These are phyloP conservation scores for Drosophila merina DNA, from an alignment of 2,888 invertebrate genomes.

Conservation along the genomic window DNA sequence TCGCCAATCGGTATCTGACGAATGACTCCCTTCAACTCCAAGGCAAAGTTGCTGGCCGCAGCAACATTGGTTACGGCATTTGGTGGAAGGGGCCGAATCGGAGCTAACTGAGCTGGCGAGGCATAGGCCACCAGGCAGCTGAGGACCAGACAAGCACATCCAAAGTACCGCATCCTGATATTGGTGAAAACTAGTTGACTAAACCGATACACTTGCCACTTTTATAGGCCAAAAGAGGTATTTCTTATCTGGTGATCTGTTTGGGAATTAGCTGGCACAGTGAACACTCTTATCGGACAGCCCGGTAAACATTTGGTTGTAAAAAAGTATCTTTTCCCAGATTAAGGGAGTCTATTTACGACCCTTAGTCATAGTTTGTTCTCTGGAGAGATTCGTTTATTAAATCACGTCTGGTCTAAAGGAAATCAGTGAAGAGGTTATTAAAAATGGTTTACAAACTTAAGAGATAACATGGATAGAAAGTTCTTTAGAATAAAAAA, in stretches of 20 bases:
- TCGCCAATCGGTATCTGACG: constrained; percentile 60
- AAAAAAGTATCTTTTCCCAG: constrained; percentile 46
- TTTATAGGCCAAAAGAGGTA: constrained; percentile 18
- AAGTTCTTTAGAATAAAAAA: constrained; percentile 2
- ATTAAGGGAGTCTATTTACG: constrained; percentile 59
- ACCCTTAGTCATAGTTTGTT: constrained; percentile 56
- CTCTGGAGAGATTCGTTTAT: background rate
- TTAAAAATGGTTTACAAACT: constrained; percentile 3
- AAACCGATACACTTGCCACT: background rate
- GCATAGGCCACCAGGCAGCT: constrained; percentile 46
- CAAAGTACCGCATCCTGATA: constrained; percentile 49
- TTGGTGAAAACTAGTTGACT: constrained; percentile 23
- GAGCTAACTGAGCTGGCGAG: constrained; percentile 10
- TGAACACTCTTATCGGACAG: constrained; percentile 29
- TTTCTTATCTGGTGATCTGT: constrained; percentile 26
- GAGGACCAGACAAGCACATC: constrained; percentile 31
- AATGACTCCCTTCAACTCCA: constrained; percentile 59
- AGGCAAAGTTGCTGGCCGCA: constrained; percentile 48
- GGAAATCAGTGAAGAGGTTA: constrained; percentile 1
- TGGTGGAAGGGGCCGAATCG: background rate
- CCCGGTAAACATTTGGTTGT: constrained; percentile 19
- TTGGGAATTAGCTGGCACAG: constrained; percentile 26
- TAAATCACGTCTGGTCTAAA: background rate
- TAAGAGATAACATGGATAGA: background rate
- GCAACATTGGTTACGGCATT: constrained; percentile 11